Evolutionary conservation across 2,113 vertebrate species (phyloP), one percentile per base, ranked within the genome.

Genomic region (Phrynosoma platyrhinos): DNA sequence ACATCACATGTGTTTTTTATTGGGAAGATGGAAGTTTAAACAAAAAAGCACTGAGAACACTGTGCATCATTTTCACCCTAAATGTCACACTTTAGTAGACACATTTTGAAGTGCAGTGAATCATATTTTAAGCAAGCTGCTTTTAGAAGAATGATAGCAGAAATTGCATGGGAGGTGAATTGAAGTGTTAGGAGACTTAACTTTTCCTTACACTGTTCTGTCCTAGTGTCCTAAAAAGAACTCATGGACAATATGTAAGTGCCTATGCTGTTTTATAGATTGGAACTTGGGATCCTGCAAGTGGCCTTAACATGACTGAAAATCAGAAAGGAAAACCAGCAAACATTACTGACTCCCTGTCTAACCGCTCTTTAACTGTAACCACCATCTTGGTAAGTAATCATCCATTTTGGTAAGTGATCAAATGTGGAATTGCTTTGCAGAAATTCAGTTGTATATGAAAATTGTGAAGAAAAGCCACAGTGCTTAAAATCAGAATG

Each of bases 271-370:
- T 96, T 96, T 97, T 95, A 77, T 95, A 99, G 99, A 98, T 99
- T 95, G 99, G 99, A 90, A 99, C 98, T 30, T 99, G 99, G 99
- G 99, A 99, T 93, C 98, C 98, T 16, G 94, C 97, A 77, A 99
- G 98, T 90, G 98, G 99, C 85, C 96, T 99, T 94, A 99, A 99
- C 94, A 99, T 99, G 98, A 99, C 98, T 8, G 98, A 99, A 92
- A 98, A 96, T 96, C 98, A 99, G 95, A 99, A 98, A 94, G 98
- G 98, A 92, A 99, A 98, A 92, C 97, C 97, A 55, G 95, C 98
- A 2, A 99, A 99, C 84, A 97, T 99, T 91, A 98, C 98, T 20
- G 99, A 99, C 94, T 99, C 98, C 4, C 93, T 99, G 82, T 98
- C 98, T 87, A 99, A 99, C 94, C 98, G 99, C 27, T 99, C 98